Base-by-base conservation (phyloP, 2,888 invertebrate species). In the Caenorhabditis zanzibari region DNA sequence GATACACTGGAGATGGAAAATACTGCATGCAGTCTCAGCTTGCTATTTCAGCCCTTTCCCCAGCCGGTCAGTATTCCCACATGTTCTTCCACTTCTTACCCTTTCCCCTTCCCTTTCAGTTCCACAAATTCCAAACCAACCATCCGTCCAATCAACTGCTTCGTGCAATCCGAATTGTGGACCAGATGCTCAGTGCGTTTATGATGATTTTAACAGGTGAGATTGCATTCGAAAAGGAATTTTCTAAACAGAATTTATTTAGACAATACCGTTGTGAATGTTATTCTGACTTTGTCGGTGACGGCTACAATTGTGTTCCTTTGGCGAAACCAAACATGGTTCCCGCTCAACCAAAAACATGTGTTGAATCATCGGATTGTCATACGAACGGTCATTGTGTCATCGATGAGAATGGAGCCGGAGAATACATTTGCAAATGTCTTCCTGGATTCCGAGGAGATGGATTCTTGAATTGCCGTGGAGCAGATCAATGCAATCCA, bases 131-230 rank as follows among this genome's bases (percentile, higher is more conserved):
- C 61, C 72, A 64, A 58, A 47, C 49, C 22, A 44, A 26, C 69
- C 75, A 44, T 26, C 66, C 7, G 54, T 49, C 19, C 68, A 26
- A 22, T 58, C 72, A 28, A 63, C 44, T 44, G 52, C 49, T 16
- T 73, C 74, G 6, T 83, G 83, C 32, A 58, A 80, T 69, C 85
- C 84, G 24, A 89, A 90, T 61, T 94, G 94, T 88, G 93, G 93
- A 82, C 72, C 86, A 10, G 91, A 93, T 81, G 93, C 93, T 16
- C 90, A 92, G 41, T 94, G 94, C 89, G 82, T 92, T 2, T 95
- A 82, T 88, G 95, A 95, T 85, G 82, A 89, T 4, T 83, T 83
- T 68, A 86, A 87, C 56, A 71, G 82, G 85, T 81, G 35, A 44
- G 52, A n/a, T 14, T 24, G 10, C 19, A 5, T 26, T 12, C 6